These are phyloP conservation scores for Brachylomia viminalis DNA, from an alignment of 2,888 invertebrate genomes.

Conservation along the genomic window DNA sequence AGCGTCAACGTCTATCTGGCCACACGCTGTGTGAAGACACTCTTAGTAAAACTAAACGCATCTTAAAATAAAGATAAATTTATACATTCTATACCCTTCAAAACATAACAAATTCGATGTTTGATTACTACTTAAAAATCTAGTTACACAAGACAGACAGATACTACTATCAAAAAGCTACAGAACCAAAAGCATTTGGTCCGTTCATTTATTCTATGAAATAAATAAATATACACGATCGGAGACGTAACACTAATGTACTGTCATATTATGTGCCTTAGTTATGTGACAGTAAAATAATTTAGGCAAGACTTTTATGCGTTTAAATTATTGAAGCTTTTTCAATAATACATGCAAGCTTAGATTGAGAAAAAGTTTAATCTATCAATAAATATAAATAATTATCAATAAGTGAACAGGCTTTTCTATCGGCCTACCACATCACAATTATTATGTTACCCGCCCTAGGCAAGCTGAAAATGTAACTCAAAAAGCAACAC, in stretches of 20 bases:
- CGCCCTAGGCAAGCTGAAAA: neutral
- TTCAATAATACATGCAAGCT: slow-evolving; percentile 28
- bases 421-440: neutral
- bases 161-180: slow-evolving; percentile 63
- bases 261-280: slow-evolving; percentile 31
- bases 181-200: slow-evolving; percentile 66
- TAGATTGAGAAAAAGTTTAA: slow-evolving; percentile 25
- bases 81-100: neutral
- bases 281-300: slow-evolving; percentile 35
- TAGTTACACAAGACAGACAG: slow-evolving; percentile 41
- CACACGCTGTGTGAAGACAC: neutral
- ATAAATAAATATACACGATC: slow-evolving; percentile 41
- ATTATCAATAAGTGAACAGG: slow-evolving; percentile 11
- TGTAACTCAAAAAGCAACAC: slow-evolving; percentile 14
- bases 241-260: slow-evolving; percentile 38
- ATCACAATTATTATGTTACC: neutral
- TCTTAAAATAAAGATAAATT: neutral
- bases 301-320: slow-evolving; percentile 52
- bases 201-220: slow-evolving; percentile 64
- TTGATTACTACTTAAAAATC: slow-evolving; percentile 39
- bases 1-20: neutral
- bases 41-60: neutral
- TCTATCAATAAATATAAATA: slow-evolving; percentile 35
- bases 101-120: slow-evolving; percentile 56
- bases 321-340: slow-evolving; percentile 30